Evolutionary conservation across 1,140 invertebrate genomes (phyloP).

Genomic region (Drosophila busckii): DNA sequence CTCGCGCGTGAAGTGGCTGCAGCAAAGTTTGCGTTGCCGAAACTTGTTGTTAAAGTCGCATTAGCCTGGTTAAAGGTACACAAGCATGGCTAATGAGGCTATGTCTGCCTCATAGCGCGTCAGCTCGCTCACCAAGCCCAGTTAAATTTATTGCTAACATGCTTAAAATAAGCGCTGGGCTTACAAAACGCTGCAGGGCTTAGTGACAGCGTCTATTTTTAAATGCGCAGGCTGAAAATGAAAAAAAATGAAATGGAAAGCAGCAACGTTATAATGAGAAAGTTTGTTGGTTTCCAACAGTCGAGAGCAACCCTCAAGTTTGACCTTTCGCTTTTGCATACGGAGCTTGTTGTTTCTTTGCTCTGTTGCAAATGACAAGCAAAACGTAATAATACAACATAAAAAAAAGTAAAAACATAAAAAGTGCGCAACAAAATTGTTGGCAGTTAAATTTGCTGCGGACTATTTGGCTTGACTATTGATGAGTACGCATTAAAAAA

Average conservation of each 20-base stretch:
- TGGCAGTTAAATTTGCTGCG: constrained; percentile 67
- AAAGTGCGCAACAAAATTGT: constrained; percentile 51
- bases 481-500: constrained; percentile 73
- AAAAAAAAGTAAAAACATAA: constrained; percentile 29
- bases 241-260: no score
- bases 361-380: no score
- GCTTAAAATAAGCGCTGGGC: constrained; percentile 17
- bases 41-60: constrained; percentile 69
- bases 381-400: no score
- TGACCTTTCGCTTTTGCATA: not conserved
- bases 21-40: constrained; percentile 39
- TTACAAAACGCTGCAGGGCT: not conserved
- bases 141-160: constrained; percentile 54
- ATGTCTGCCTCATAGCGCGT: constrained; percentile 4
- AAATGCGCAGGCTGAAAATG: constrained; percentile 12
- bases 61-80: constrained; percentile 53
- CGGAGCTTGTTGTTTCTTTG: not conserved
- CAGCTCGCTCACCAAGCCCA: constrained; percentile 22
- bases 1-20: not conserved
- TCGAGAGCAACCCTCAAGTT: constrained; percentile 5
- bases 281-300: constrained; percentile 5
- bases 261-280: constrained; percentile 24
- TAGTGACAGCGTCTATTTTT: constrained; percentile 29
- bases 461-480: constrained; percentile 74
- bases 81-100: constrained; percentile 36